These are phyloP conservation scores for Spermophilus dauricus DNA, from an alignment of 2,113 vertebrate species.

Conservation along the genomic window DNA sequence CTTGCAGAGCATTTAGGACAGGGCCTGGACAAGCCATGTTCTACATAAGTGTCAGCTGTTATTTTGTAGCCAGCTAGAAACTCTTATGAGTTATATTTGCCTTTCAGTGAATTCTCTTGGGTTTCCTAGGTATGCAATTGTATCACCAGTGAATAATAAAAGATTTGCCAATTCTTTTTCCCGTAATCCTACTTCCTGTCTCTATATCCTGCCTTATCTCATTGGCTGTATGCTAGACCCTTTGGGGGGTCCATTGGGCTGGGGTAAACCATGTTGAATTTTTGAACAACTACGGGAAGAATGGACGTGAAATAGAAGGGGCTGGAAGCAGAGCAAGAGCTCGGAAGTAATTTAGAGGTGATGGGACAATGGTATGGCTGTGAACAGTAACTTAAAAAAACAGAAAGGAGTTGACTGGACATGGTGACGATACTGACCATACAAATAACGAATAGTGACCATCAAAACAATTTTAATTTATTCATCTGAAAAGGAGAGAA, in stretches of 20 bases:
- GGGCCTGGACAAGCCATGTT: not conserved
- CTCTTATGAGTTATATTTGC: slow-evolving; percentile 45
- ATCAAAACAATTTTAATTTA: not conserved
- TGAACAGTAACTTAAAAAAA: not conserved
- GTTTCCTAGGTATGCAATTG: slow-evolving; percentile 45
- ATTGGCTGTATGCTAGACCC: not conserved
- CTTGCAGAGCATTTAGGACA: not conserved
- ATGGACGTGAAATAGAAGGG: not conserved
- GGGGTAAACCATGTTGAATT: not conserved
- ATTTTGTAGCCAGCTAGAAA: slow-evolving; percentile 30
- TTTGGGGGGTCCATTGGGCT: not conserved
- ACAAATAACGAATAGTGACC: not conserved
- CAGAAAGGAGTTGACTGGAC: not conserved
- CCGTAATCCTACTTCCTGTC: not conserved
- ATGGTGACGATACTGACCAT: not conserved
- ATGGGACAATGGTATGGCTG: rapidly evolving
- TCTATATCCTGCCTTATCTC: slow-evolving; percentile 52
- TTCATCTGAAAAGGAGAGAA: not conserved
- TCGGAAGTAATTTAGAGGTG: no score
- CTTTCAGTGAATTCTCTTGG: slow-evolving; percentile 11
- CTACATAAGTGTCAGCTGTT: not conserved
- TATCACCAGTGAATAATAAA: slow-evolving; percentile 57
- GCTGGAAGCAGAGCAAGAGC: rapidly evolving
- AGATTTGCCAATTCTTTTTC: slow-evolving; percentile 41
- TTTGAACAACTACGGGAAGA: not conserved